These are phyloP conservation scores for Enoplosus armatus DNA, from an alignment of 2,797 vertebrate species.

Conservation along the genomic window DNA sequence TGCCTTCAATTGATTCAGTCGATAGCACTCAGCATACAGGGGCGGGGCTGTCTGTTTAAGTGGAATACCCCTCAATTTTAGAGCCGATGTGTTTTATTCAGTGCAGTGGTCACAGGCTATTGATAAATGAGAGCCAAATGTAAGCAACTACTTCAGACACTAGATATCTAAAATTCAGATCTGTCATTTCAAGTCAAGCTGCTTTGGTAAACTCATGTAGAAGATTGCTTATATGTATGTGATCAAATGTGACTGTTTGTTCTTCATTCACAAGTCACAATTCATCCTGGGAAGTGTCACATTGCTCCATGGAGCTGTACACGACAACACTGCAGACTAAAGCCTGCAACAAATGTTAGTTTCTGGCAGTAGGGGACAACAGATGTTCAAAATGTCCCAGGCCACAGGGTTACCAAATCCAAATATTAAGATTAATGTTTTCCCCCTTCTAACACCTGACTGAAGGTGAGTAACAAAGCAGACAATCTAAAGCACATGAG, in stretches of 20 bases:
- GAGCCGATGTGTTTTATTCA: conserved; percentile 51
- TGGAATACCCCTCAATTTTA: conserved; percentile 43
- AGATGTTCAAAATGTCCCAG: conserved; percentile 54
- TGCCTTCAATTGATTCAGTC: conserved; percentile 66
- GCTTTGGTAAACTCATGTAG: neutral
- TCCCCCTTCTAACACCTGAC: conserved; percentile 26
- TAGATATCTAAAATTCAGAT: neutral
- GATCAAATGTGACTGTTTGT: neutral
- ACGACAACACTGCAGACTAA: neutral
- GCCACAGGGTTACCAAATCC: conserved; percentile 45
- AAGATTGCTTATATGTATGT: neutral
- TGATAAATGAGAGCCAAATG: conserved; percentile 47
- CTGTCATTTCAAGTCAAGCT: conserved; percentile 11
- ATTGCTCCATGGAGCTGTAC: conserved; percentile 5
- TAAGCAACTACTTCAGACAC: conserved; percentile 14
- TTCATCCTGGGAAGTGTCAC: neutral
- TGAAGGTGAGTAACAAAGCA: conserved; percentile 65
- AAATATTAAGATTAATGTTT: conserved; percentile 59
- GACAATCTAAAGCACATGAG: conserved; percentile 60
- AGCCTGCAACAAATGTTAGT: conserved; percentile 19
- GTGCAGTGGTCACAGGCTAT: conserved; percentile 19
- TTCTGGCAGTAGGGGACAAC: conserved; percentile 42
- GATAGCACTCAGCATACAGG: conserved; percentile 64
- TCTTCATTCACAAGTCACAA: conserved; percentile 13
- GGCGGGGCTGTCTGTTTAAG: conserved; percentile 46